phyloP scores from a whole-genome alignment of 2,797 vertebrate species.

The Zenarchopterus dispar region DNA sequence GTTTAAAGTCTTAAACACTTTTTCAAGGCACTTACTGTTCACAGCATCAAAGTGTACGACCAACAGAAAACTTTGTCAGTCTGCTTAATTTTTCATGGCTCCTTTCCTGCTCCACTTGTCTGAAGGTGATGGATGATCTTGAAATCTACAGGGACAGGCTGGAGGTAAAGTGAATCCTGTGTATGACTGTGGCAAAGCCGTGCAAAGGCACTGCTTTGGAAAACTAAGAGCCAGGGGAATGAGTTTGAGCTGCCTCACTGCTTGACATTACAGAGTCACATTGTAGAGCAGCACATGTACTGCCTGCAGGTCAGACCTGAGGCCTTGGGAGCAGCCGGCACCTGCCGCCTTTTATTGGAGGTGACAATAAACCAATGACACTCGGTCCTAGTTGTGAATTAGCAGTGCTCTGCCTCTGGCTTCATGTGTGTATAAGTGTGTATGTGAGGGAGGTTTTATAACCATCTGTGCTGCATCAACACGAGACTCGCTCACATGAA shows the following conservation, averaged over 20 bases:
- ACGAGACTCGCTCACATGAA: constrained; percentile 15
- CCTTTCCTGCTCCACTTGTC: constrained; percentile 48
- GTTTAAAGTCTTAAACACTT: constrained; percentile 9
- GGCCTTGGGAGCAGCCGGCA: constrained; percentile 49
- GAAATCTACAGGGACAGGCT: constrained; percentile 62
- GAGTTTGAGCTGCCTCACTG: constrained; percentile 41
- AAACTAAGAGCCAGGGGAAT: constrained; percentile 26
- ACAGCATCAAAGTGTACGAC: constrained; percentile 35
- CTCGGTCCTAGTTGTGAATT: constrained; percentile 39
- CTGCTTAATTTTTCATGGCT: constrained; percentile 51
- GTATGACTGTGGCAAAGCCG: constrained; percentile 9
- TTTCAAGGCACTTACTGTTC: constrained; percentile 26
- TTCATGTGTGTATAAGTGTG: constrained; percentile 7
- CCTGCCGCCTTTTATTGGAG: constrained; percentile 73
- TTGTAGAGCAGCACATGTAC: constrained; percentile 71
- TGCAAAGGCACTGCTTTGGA: background rate
- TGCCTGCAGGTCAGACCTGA: constrained; percentile 58
- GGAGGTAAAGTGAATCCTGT: constrained; percentile 52
- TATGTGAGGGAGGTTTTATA: constrained; percentile 21
- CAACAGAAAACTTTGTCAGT: constrained; percentile 40
- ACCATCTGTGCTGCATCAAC: constrained; percentile 25
- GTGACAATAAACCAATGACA: constrained; percentile 66
- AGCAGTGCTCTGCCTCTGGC: constrained; percentile 29
- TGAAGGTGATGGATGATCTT: constrained; percentile 64
- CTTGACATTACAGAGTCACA: constrained; percentile 57